phyloP scores from a whole-genome alignment of 64 coral and sea anemone species.

The Exaiptasia diaphana region DNA sequence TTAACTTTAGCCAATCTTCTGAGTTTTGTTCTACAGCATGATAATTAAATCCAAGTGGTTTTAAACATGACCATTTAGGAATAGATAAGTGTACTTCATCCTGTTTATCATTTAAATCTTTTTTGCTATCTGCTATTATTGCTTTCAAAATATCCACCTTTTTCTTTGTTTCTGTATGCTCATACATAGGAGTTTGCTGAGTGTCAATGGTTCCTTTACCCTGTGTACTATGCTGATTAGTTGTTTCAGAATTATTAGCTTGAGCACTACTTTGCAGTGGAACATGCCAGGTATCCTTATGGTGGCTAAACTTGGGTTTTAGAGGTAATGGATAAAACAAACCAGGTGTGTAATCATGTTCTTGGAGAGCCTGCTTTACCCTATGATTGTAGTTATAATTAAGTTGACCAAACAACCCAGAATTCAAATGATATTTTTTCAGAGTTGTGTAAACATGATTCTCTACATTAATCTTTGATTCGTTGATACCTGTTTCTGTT shows the following conservation, averaged over 20 bases:
- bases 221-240: background rate
- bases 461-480: constrained; percentile 15
- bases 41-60: constrained; percentile 49
- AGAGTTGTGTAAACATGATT: constrained; percentile 50
- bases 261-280: background rate
- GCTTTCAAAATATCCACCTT: constrained; percentile 18
- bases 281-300: constrained; percentile 31
- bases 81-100: constrained; percentile 17
- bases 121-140: constrained; percentile 23
- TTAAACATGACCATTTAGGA: constrained; percentile 5
- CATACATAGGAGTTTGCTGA: constrained; percentile 3
- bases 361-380: constrained; percentile 38
- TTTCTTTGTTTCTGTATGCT: constrained; percentile 16
- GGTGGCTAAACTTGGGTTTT: constrained; percentile 3
- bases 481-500: constrained; percentile 23
- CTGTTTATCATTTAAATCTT: constrained; percentile 13
- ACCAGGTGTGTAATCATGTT: constrained; percentile 11
- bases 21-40: constrained; percentile 41
- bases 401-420: constrained; percentile 48
- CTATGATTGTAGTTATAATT: constrained; percentile 52
- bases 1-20: background rate
- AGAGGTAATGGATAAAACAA: constrained; percentile 17
- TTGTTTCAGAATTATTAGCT: background rate
- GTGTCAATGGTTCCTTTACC: background rate
- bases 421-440: constrained; percentile 23